phyloP scores from a whole-genome alignment of 2,888 invertebrate species.

The Mantis religiosa region DNA sequence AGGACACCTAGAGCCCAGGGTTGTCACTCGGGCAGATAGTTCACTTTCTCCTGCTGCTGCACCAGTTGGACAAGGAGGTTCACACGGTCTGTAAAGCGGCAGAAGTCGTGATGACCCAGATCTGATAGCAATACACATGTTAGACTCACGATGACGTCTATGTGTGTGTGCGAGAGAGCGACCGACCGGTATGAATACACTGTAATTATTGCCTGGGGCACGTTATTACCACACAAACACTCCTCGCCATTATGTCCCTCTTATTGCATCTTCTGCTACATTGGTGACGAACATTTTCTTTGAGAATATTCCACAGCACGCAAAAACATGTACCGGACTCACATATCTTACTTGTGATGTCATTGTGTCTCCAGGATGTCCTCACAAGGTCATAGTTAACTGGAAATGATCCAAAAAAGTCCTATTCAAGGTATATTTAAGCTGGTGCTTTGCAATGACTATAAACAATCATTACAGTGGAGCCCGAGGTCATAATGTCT shows the following conservation, averaged over 20 bases:
- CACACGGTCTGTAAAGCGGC: slow-evolving; percentile 17
- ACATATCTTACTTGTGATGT: too few species aligned
- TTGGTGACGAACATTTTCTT: background rate
- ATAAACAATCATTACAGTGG: too few species aligned
- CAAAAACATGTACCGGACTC: background rate
- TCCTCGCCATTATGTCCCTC: background rate
- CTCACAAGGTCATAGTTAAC: too few species aligned
- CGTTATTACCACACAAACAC: background rate
- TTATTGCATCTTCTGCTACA: background rate
- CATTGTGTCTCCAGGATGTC: too few species aligned
- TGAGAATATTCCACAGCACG: background rate
- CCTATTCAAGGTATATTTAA: too few species aligned
- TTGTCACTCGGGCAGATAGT: background rate
- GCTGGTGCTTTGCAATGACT: too few species aligned
- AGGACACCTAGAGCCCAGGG: background rate
- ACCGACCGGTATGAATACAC: background rate
- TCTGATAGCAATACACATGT: slow-evolving; percentile 14
- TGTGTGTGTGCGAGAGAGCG: background rate
- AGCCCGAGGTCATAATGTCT: too few species aligned
- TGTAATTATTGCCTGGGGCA: slow-evolving; percentile 11
- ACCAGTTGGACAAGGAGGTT: background rate
- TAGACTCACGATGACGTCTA: background rate
- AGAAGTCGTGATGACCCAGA: slow-evolving; percentile 25
- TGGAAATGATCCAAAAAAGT: too few species aligned
- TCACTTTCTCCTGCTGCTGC: slow-evolving; percentile 4